A percentile compares a stretch with the other conserved stretches of the same genome.
phyloP scores from a whole-genome alignment of 2,797 vertebrate species.

The Trematomus bernacchii region DNA sequence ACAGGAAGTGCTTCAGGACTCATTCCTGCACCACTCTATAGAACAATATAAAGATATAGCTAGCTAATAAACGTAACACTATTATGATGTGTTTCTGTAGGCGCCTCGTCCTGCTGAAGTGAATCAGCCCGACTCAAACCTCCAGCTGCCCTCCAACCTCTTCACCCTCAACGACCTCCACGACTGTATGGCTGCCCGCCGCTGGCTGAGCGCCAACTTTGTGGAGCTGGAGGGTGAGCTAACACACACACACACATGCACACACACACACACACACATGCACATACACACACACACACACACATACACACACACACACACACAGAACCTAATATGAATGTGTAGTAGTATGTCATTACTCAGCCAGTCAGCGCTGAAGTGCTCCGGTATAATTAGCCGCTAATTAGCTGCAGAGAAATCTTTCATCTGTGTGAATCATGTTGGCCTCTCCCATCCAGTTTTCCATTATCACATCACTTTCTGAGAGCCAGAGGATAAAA shows the following conservation, averaged over 20 bases:
- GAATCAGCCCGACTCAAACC: slow-evolving; percentile 61
- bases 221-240: slow-evolving; percentile 82
- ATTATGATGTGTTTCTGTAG: slow-evolving; percentile 68
- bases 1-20: too few relatives aligned
- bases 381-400: slow-evolving; percentile 84
- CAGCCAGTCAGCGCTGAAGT: slow-evolving; percentile 79
- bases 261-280: slow-evolving; percentile 3
- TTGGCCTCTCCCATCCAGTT: slow-evolving; percentile 88
- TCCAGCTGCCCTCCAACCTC: slow-evolving; percentile 85
- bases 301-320: slow-evolving; percentile 9
- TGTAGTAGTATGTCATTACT: slow-evolving; percentile 66
- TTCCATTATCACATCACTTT: slow-evolving; percentile 87
- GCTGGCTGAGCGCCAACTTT: slow-evolving; percentile 86
- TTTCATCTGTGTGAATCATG: slow-evolving; percentile 87
- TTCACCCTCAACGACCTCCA: slow-evolving; percentile 88
- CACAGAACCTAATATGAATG: slow-evolving; percentile 49
- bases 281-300: slow-evolving; percentile 6
- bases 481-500: slow-evolving; percentile 80
- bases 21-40: too few relatives aligned
- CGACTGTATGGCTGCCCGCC: slow-evolving; percentile 83
- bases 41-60: too few relatives aligned
- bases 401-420: slow-evolving; percentile 90
- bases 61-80: too few relatives aligned
- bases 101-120: slow-evolving; percentile 81
- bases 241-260: slow-evolving; percentile 11